Percentiles rank a stretch among this genome's conserved stretches.
Conservation (phyloP, 30 jellyfish, hydroid and myxozoan species). For the Hydra vulgaris region DNA sequence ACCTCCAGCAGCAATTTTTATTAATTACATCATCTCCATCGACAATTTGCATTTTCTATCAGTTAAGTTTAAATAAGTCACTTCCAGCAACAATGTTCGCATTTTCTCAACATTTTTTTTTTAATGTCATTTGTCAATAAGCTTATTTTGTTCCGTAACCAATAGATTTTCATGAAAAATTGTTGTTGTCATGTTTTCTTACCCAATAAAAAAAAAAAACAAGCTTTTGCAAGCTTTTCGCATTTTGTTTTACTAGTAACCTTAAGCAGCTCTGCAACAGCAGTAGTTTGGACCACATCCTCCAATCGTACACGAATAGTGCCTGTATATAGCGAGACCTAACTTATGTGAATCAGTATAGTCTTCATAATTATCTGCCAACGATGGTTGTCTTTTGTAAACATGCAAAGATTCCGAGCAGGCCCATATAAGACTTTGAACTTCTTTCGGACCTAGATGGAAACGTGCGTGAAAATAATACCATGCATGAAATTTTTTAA, state of each 20-base stretch:
- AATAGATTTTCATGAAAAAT: too few relatives aligned
- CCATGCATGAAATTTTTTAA: not conserved
- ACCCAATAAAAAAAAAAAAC: too few relatives aligned
- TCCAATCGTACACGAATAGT: conserved; percentile 89
- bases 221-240: not conserved
- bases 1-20: too few relatives aligned
- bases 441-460: conserved; percentile 82
- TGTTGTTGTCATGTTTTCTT: too few relatives aligned
- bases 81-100: too few relatives aligned
- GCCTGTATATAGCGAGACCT: conserved; percentile 94
- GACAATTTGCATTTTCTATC: too few relatives aligned
- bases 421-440: conserved; percentile 70
- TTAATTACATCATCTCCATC: too few relatives aligned
- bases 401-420: conserved; percentile 97
- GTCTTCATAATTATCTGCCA: conserved; percentile 93
- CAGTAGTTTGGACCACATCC: conserved; percentile 99
- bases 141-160: too few relatives aligned
- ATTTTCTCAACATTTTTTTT: too few relatives aligned
- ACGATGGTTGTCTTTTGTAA: conserved; percentile 89
- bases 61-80: too few relatives aligned
- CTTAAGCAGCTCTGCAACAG: conserved; percentile 87
- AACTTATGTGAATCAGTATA: conserved; percentile 92
- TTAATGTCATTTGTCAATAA: too few relatives aligned
- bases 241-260: not conserved
- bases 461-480: not conserved